Percentiles rank a stretch among this genome's conserved stretches.
Conservation (phyloP, 2,113 vertebrate species). For the Chloropsis cyanopogon region DNA sequence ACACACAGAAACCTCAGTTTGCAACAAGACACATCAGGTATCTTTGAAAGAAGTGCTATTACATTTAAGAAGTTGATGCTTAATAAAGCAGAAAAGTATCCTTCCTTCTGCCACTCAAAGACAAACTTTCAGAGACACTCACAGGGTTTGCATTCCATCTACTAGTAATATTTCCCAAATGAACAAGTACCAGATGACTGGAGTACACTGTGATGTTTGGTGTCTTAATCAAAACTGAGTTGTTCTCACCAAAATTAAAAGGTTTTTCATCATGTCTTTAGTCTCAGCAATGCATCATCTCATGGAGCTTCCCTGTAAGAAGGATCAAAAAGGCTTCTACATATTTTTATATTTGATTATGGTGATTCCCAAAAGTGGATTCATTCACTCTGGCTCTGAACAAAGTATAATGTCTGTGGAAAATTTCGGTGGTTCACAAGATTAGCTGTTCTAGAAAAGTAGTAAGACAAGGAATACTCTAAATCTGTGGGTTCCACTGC, state of each 20-base stretch:
- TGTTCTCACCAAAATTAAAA: background rate
- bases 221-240: background rate
- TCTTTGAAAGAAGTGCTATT: background rate
- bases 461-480: background rate
- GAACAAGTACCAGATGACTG: background rate
- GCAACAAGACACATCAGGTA: background rate
- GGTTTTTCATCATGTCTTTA: background rate
- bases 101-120: background rate
- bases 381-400: background rate
- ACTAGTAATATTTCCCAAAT: background rate
- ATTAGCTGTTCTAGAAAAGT: background rate
- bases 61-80: background rate
- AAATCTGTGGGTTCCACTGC: background rate
- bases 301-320: background rate
- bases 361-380: background rate
- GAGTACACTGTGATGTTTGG: background rate
- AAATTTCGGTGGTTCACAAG: background rate
- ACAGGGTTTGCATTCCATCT: background rate
- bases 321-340: background rate
- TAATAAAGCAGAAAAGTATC: background rate
- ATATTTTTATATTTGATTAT: background rate
- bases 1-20: background rate
- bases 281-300: background rate
- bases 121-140: background rate
- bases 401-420: background rate